These are phyloP conservation scores for Diachrysia chrysitis DNA, from an alignment of 2,888 invertebrate species.

Conservation along the genomic window DNA sequence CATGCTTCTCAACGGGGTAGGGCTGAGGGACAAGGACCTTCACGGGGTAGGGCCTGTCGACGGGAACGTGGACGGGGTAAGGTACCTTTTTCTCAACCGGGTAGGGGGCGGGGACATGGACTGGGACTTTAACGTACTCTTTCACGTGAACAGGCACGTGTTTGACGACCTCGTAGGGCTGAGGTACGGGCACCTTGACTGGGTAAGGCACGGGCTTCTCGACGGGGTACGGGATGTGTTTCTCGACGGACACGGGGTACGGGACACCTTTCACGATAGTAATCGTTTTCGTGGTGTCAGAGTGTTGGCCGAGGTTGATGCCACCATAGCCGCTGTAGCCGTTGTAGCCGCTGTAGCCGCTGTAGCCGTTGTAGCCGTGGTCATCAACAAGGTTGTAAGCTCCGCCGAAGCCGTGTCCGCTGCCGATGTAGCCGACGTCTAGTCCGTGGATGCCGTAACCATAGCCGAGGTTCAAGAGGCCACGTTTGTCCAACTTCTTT, in stretches of 20 bases:
- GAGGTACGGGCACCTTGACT: constrained; percentile 91
- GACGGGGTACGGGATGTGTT: constrained; percentile 90
- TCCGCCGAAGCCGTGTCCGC: constrained; percentile 88
- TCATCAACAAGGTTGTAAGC: constrained; percentile 83
- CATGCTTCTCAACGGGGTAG: constrained; percentile 93
- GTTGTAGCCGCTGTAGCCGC: constrained; percentile 60
- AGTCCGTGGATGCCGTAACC: constrained; percentile 94
- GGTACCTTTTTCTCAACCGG: constrained; percentile 94
- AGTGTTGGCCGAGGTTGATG: constrained; percentile 80
- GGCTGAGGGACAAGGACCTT: constrained; percentile 94
- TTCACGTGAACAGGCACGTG: constrained; percentile 93
- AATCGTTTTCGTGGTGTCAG: constrained; percentile 90
- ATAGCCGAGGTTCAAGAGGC: constrained; percentile 93
- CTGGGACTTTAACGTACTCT: constrained; percentile 94
- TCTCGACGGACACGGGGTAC: constrained; percentile 89
- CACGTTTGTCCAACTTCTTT: constrained; percentile 95
- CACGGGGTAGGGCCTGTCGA: constrained; percentile 94
- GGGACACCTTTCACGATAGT: constrained; percentile 91
- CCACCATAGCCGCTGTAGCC: constrained; percentile 69
- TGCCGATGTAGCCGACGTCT: constrained; percentile 92
- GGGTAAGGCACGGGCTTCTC: constrained; percentile 92
- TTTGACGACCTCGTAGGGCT: constrained; percentile 92
- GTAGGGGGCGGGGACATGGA: constrained; percentile 93
- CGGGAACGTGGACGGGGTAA: constrained; percentile 92
- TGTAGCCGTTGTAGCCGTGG: constrained; percentile 63